These are phyloP conservation scores for Coronaproctus castanopsis DNA, from an alignment of 2,888 invertebrate species.

Conservation along the genomic window DNA sequence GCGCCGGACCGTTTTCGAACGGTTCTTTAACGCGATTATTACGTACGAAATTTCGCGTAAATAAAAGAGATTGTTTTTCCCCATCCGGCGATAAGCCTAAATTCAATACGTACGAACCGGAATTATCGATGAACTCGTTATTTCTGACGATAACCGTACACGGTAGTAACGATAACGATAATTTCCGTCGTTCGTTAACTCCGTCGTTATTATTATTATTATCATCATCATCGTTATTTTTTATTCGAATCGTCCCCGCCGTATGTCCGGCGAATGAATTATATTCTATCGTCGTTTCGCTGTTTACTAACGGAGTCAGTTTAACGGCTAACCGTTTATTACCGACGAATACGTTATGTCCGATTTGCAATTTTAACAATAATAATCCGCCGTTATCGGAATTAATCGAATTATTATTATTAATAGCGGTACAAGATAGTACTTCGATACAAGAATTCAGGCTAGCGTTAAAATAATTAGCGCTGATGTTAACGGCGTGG, in stretches of 20 bases:
- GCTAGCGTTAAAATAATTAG: constrained; percentile 69
- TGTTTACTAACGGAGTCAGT: constrained; percentile 61
- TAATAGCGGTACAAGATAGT: constrained; percentile 56
- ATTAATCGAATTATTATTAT: constrained; percentile 29
- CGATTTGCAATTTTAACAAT: constrained; percentile 43
- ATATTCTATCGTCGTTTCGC: constrained; percentile 57
- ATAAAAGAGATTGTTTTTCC: constrained; percentile 51
- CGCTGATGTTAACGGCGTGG: constrained; percentile 57
- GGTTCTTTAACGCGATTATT: constrained; percentile 73
- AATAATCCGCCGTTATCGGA: no score
- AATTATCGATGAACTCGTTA: constrained; percentile 77
- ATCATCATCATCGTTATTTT: constrained; percentile 34
- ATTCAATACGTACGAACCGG: constrained; percentile 69
- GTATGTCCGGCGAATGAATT: constrained; percentile 69
- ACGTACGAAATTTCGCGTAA: constrained; percentile 69
- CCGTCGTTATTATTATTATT: no score
- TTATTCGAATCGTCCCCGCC: constrained; percentile 64
- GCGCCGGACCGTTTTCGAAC: constrained; percentile 34
- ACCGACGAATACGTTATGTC: constrained; percentile 62
- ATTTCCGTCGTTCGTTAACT: constrained; percentile 8
- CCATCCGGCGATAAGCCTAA: constrained; percentile 75
- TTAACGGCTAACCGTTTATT: constrained; percentile 51
- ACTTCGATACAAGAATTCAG: constrained; percentile 58
- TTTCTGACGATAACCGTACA: constrained; percentile 52
- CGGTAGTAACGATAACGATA: constrained; percentile 30